Conservation (phyloP, 2,888 invertebrate species). For the Taenaris catops region DNA sequence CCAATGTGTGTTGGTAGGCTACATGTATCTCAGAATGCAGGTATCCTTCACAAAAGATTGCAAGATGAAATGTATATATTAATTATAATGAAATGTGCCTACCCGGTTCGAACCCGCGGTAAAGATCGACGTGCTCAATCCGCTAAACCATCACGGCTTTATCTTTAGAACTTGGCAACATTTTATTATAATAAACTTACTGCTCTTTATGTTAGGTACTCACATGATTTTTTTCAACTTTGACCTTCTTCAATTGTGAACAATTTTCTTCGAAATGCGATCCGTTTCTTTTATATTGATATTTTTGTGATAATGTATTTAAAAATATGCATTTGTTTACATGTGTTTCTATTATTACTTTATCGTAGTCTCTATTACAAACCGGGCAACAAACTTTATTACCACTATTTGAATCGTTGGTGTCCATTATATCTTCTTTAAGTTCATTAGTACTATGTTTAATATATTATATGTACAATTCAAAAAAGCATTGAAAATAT, state of each 20-base stretch:
- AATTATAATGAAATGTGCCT: too few relatives aligned
- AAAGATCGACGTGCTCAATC: too few relatives aligned
- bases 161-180: too few relatives aligned
- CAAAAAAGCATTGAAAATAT: too few relatives aligned
- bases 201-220: not conserved
- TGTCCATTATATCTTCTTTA: slow-evolving; percentile 1
- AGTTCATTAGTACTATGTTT: not conserved
- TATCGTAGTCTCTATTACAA: slow-evolving; percentile 77
- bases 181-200: too few relatives aligned
- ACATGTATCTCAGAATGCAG: too few relatives aligned
- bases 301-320: slow-evolving; percentile 47
- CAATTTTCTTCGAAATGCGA: slow-evolving; percentile 33
- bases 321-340: slow-evolving; percentile 86
- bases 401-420: not conserved
- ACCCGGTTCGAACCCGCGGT: too few relatives aligned
- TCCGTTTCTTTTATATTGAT: slow-evolving; percentile 39
- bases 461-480: not conserved
- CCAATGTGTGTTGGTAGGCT: too few relatives aligned
- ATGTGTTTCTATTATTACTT: slow-evolving; percentile 80
- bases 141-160: too few relatives aligned
- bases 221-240: slow-evolving; percentile 28
- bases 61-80: too few relatives aligned
- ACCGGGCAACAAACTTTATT: slow-evolving; percentile 78
- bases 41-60: too few relatives aligned
- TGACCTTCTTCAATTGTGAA: slow-evolving; percentile 43